Conservation (phyloP, 2,113 vertebrate species). For the Siphamia tubifer region DNA sequence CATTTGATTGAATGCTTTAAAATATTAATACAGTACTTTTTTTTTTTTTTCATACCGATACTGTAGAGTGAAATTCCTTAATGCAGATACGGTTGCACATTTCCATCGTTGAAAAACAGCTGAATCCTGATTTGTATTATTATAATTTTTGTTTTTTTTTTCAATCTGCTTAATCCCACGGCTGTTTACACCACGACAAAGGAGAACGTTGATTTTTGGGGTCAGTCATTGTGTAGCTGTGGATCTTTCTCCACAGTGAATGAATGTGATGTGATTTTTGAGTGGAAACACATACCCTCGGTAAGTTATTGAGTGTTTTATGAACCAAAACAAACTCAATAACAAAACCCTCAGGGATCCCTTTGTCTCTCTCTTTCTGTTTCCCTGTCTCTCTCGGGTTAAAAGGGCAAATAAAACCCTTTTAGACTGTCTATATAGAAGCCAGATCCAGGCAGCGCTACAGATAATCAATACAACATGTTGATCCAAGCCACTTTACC, state of each 20-base stretch:
- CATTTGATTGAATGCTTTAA: too few relatives aligned
- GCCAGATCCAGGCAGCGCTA: slow-evolving; percentile 3
- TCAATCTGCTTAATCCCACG: background rate
- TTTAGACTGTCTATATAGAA: slow-evolving; percentile 33
- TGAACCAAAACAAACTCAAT: slow-evolving; percentile 52
- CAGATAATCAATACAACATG: slow-evolving; percentile 44
- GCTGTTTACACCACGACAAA: background rate
- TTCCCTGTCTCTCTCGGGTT: slow-evolving; percentile 26
- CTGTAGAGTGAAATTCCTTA: too few relatives aligned
- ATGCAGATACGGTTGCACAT: too few relatives aligned
- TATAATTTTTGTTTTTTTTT: too few relatives aligned
- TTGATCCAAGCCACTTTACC: slow-evolving; percentile 58
- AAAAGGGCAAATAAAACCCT: slow-evolving; percentile 40
- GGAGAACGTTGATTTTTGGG: background rate
- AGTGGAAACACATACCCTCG: background rate
- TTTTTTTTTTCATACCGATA: too few relatives aligned
- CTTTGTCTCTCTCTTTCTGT: slow-evolving; percentile 21
- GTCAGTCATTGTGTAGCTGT: background rate
- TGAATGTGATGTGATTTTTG: background rate
- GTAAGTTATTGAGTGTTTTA: slow-evolving; percentile 21
- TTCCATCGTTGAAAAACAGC: background rate
- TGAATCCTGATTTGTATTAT: background rate
- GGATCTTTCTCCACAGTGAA: background rate
- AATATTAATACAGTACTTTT: too few relatives aligned
- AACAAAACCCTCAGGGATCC: slow-evolving; percentile 9